Base-by-base conservation (phyloP, 2,797 vertebrate genomes). In the Etheostoma perlongum region DNA sequence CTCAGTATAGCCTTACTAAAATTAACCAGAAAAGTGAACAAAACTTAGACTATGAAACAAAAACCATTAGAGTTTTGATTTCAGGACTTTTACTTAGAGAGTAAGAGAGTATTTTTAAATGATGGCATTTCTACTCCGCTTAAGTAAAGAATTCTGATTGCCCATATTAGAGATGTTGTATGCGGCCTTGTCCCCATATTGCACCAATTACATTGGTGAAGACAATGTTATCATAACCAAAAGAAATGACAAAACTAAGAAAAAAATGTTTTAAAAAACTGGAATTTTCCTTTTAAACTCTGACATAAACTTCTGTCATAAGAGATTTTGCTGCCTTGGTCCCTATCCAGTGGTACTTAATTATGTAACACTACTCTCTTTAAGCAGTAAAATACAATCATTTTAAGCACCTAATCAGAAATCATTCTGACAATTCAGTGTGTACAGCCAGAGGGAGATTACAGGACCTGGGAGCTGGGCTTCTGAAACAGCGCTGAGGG, bases 391-490 rank as follows among this genome's bases (percentile, higher is more conserved):
- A 84, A 87, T 57, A 70, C 57, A 79, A 79, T 79, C 9, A 42
- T 78, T 82, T 78, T 75, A 72, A 74, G 49, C 27, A 59, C 62
- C 42, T 78, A 57, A 82, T 88, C 59, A 78, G 69, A 87, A 86
- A 89, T 81, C 73, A 76, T 67, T 80, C 64, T 78, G 81, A 72
- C 78, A 67, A 55, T 67, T 63, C 65, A 69, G 48, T 58, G n/a
- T 76, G 68, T 69, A 67, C 52, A 75, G 69, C 81, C 78, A 55
- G 64, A 74, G 65, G 69, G 61, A 71, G 64, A 62, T 76, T 76
- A 83, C 40, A 40, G 70, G 57, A 71, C 42, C 64, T 63, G 67
- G 64, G 74, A 82, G 58, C 64, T 46, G 51, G 58, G 74, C 63
- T 84, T 48, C 46, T n/a, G 53, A 82, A 81, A 74, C 53, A n/a